Evolutionary conservation across 2,888 invertebrate genomes (phyloP), one percentile per base, ranked within the genome.

Genomic region (Perizoma affinitatum): DNA sequence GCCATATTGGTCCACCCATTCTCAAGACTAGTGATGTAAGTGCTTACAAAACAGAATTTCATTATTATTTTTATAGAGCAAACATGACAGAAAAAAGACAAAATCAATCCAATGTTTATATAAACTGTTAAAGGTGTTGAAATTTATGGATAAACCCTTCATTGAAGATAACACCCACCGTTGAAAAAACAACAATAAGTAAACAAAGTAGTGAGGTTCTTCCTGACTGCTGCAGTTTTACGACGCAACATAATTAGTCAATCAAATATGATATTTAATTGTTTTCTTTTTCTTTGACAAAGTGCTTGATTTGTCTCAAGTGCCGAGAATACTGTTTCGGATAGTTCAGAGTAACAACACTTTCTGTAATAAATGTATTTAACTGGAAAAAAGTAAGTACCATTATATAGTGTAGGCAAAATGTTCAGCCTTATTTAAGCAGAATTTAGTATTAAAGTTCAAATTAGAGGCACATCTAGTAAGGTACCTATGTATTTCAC

Each of bases 371-470:
- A 42, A 22, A 22, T 42, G 38, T 38, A n/a, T 45, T 54, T 41
- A 54, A 46, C 11, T 43, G 6, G 9, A 33, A 11, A 42, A 38
- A 8, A 22, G 38, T 40, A 8, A 50, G 22, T 50, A 44, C 33
- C 50, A 49, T 40, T 51, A 41, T 58, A 55, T 43, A 49, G 10
- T 54, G 54, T 48, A 43, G 63, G 56, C 61, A 65, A 66, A 61
- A 64, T 59, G 58, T 65, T 64, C 63, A 65, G 63, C 55, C 60
- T 47, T 33, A 54, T 57, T 57, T 54, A 61, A 56, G 50, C 55
- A 61, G 44, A 54, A 61, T 55, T 33, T 59, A 52, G 63, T 56
- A 56, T 42, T 54, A 48, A 63, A 59, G 53, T 66, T 66, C 50
- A 60, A 67, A 63, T 53, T 48, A 53, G 58, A 53, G 60, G 53